Conservation (phyloP, 2,888 invertebrate species). For the Cremastinae sp. region DNA sequence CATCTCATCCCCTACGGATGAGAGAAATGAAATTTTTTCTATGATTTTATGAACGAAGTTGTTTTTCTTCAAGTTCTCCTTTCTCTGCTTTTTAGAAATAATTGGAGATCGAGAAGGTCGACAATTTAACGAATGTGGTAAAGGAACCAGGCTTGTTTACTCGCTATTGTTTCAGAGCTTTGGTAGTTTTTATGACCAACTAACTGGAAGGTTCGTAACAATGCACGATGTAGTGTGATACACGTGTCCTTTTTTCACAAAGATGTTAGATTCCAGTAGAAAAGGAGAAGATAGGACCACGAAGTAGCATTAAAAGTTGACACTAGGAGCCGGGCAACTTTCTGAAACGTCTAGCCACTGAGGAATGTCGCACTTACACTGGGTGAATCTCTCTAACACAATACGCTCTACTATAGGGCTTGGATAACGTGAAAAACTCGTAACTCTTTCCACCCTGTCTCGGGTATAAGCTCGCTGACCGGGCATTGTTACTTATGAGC, state of each 20-base stretch:
- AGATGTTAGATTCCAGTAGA: not conserved
- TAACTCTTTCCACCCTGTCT: constrained; percentile 37
- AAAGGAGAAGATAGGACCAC: constrained; percentile 46
- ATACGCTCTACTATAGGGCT: constrained; percentile 13
- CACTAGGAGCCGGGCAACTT: constrained; percentile 66
- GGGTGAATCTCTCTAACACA: constrained; percentile 9
- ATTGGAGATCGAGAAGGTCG: not conserved
- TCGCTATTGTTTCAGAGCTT: constrained; percentile 25
- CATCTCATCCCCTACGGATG: too few species aligned
- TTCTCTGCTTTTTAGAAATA: too few species aligned
- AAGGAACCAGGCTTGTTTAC: constrained; percentile 30
- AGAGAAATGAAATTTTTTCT: too few species aligned
- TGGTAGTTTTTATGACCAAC: constrained; percentile 10
- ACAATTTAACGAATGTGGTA: not conserved
- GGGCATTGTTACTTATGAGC: constrained; percentile 61
- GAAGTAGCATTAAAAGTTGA: constrained; percentile 71
- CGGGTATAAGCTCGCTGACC: constrained; percentile 60
- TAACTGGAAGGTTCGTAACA: constrained; percentile 11
- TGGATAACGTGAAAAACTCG: constrained; percentile 31
- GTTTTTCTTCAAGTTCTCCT: too few species aligned
- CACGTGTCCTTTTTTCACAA: constrained; percentile 5
- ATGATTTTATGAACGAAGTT: too few species aligned
- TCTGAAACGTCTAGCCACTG: constrained; percentile 50
- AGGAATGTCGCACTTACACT: constrained; percentile 18
- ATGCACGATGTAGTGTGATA: not conserved